Conservation (phyloP, 2,888 invertebrate species). For the Sphaeridia pumilis region DNA sequence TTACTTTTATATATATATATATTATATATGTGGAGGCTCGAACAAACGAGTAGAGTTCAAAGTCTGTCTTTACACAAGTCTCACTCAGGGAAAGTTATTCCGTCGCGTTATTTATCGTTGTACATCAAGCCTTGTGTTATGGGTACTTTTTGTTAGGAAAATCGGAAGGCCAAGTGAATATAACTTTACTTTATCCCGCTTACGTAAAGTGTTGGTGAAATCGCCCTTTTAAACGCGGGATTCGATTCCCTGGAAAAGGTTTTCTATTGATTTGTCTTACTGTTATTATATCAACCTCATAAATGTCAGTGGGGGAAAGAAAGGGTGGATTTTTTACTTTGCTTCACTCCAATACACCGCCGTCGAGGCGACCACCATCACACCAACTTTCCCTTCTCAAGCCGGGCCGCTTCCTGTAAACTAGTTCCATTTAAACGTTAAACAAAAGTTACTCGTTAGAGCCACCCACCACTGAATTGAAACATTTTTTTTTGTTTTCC, state of each 20-base stretch:
- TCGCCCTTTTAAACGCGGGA: not conserved
- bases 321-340: not conserved
- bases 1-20: no score
- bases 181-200: no score
- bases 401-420: no score
- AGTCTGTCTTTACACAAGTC: no score
- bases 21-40: no score
- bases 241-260: not conserved
- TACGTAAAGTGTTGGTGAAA: not conserved
- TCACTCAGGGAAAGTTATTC: no score
- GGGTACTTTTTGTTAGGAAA: not conserved
- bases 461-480: not conserved
- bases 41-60: no score
- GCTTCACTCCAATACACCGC: not conserved
- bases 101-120: no score
- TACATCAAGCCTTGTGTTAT: no score
- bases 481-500: not conserved
- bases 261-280: constrained; percentile 14
- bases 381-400: no score
- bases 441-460: no score
- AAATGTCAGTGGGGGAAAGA: constrained; percentile 1
- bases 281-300: constrained; percentile 12
- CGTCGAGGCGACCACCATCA: not conserved
- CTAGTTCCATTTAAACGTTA: no score
- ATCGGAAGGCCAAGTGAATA: not conserved